These are phyloP conservation scores for Gymnocypris eckloni DNA, from an alignment of 2,797 vertebrate species.

Conservation along the genomic window DNA sequence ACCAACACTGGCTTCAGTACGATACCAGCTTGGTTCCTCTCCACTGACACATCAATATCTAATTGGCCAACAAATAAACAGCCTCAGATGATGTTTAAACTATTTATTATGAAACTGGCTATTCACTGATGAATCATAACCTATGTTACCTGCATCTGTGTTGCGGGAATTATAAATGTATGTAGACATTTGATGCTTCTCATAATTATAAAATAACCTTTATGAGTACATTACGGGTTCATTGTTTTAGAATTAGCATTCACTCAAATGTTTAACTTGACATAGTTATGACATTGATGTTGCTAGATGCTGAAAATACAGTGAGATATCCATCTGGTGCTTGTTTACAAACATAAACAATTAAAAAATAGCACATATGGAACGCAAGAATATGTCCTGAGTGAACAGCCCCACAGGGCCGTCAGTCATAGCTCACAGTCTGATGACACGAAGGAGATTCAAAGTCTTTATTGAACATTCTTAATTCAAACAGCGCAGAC, in stretches of 20 bases:
- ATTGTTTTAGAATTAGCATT: neutral
- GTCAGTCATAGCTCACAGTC: conserved; percentile 19
- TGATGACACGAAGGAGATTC: conserved; percentile 19
- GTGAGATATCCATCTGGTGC: conserved; percentile 27
- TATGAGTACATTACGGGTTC: neutral
- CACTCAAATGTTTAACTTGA: neutral
- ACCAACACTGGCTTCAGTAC: neutral
- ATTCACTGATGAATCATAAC: neutral
- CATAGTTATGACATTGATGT: neutral
- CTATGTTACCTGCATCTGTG: conserved; percentile 1
- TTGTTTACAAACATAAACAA: conserved; percentile 16
- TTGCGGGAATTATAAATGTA: neutral
- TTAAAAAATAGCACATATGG: conserved; percentile 38
- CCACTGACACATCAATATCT: neutral
- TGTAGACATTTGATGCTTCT: neutral
- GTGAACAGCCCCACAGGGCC: conserved; percentile 21
- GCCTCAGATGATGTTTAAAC: neutral
- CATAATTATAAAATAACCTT: neutral
- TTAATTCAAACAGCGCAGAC: conserved; percentile 13
- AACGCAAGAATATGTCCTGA: conserved; percentile 18
- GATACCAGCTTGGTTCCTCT: neutral
- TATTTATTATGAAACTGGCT: neutral
- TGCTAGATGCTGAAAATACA: conserved; percentile 9
- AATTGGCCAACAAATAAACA: conserved; percentile 17
- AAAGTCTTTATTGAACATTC: conserved; percentile 34